Conservation (phyloP, 2,113 vertebrate species). For the Zootoca vivipara region DNA sequence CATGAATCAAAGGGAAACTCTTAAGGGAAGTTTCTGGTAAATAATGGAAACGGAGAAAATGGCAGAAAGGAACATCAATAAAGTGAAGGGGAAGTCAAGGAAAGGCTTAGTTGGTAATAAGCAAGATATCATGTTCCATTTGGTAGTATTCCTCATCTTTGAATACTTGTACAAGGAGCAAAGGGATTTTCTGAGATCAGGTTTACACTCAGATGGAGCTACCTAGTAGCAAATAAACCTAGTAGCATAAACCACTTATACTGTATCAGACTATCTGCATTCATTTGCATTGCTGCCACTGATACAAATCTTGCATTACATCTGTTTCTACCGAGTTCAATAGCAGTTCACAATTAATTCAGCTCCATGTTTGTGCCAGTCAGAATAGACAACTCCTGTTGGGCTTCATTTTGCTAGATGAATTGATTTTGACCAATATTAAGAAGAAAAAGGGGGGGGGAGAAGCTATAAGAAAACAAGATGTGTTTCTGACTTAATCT, state of each 20-base stretch:
- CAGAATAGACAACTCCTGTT: constrained; percentile 21
- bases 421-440: constrained; percentile 28
- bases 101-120: not conserved
- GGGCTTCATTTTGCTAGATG: not conserved
- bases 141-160: not conserved
- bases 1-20: not conserved
- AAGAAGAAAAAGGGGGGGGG: constrained; percentile 26
- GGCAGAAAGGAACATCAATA: not conserved
- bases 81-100: not conserved
- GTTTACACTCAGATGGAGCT: not conserved
- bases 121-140: not conserved
- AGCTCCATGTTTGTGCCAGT: constrained; percentile 9
- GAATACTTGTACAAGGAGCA: not conserved
- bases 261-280: constrained; percentile 21
- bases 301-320: constrained; percentile 17
- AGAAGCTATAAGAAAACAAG: constrained; percentile 19
- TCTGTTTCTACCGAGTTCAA: constrained; percentile 34
- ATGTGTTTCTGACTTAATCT: not conserved
- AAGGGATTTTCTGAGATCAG: not conserved
- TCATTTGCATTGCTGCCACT: not conserved
- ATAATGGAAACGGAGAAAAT: not conserved
- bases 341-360: constrained; percentile 43
- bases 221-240: not conserved
- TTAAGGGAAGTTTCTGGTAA: not conserved
- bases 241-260: not conserved